Evolutionary conservation across 2,888 invertebrate species (phyloP), one percentile per base, ranked within the genome.

Genomic region (Yponomeuta cagnagella): DNA sequence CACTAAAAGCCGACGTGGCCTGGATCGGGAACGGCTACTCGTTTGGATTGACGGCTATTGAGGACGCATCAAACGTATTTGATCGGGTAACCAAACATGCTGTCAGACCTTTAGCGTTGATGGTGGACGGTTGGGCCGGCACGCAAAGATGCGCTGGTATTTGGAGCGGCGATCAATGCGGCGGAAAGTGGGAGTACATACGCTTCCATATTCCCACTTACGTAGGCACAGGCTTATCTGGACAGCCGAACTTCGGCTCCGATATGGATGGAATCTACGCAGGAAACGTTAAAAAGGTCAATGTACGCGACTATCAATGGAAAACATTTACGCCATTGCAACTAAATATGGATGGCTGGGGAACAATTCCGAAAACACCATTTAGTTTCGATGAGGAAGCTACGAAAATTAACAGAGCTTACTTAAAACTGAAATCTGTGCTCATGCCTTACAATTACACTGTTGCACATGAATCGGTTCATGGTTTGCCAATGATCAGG

Each of bases 301-400:
- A 90, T 73, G 76, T 90, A 70, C 81, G 91, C 70, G 91, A 92
- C 76, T 92, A 82, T 74, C 91, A 92, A 77, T 92, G 91, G 91
- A 92, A 92, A 74, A 73, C 90, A 1, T 92, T 92, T 74, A 91
- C 91, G 43, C 90, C 91, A 6, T 75, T 92, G 58, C 91, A 92
- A 74, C 75, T 92, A 64, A 91, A 90, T 72, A 92, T 91, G 91
- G 91, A 92, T 72, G 91, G 91, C 12, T 92, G 91, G 91, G 91
- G 90, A 2, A 76, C 75, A 31, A 80, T 78, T 8, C 84, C 79
- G 31, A 92, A 92, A 80, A 87, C 86, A 8, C 91, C 91, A 12
- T 92, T 91, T 72, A 79, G 80, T 74, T 88, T 81, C 73, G 89
- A 88, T 72, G 76, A 82, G 0, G 84, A 87, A 78, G 83, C 87